These are phyloP conservation scores for Columba janthina DNA, from an alignment of 2,113 vertebrate genomes.

Conservation along the genomic window DNA sequence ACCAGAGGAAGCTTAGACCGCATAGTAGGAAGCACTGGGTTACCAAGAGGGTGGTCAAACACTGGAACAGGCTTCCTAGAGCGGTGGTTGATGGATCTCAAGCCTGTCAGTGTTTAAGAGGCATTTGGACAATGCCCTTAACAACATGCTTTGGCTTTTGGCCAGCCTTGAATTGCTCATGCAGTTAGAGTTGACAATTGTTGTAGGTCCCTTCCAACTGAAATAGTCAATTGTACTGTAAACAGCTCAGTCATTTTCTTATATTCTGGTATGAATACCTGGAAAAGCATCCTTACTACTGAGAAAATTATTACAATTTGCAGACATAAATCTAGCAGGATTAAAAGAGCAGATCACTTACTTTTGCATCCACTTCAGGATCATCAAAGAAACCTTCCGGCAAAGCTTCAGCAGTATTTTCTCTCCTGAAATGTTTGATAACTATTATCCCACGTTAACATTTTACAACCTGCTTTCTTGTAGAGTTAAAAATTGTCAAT, in stretches of 20 bases:
- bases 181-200: background rate
- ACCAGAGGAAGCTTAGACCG: too few species aligned
- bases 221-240: background rate
- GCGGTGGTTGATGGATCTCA: too few species aligned
- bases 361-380: constrained; percentile 91
- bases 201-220: background rate
- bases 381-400: constrained; percentile 99
- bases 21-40: too few species aligned
- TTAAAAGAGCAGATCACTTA: background rate
- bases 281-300: background rate
- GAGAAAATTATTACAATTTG: background rate
- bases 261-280: background rate
- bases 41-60: too few species aligned
- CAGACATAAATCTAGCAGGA: background rate
- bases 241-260: background rate
- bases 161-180: background rate
- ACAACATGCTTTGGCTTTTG: background rate
- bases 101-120: too few species aligned
- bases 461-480: background rate
- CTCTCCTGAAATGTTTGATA: constrained; percentile 73
- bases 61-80: too few species aligned
- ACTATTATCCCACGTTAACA: background rate
- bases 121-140: too few species aligned
- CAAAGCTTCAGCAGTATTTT: constrained; percentile 88
- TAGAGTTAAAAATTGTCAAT: background rate